A percentile compares a stretch with the other conserved stretches of the same genome.
Conservation (phyloP, 1,140 invertebrate species). For the Drosophila willistoni region DNA sequence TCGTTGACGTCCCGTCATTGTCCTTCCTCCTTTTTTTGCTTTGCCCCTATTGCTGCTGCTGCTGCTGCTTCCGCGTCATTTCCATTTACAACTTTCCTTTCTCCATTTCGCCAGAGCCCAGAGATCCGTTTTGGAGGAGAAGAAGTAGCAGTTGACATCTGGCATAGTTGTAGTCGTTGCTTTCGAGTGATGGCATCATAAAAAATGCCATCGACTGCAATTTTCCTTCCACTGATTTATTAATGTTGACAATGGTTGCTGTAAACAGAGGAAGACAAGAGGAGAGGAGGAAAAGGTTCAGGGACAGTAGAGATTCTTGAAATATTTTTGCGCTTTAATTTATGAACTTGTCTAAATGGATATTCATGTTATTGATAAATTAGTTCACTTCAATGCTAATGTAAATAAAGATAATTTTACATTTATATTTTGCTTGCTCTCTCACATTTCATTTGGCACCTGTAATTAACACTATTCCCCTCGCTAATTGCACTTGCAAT, state of each 20-base stretch:
- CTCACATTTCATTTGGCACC: slow-evolving; percentile 24
- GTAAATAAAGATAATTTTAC: neutral
- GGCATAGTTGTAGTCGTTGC: slow-evolving; percentile 23
- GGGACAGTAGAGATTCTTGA: neutral
- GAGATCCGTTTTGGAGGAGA: slow-evolving; percentile 7
- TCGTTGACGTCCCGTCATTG: slow-evolving; percentile 52
- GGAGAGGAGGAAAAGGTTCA: too few relatives aligned
- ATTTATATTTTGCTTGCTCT: neutral
- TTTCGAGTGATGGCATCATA: slow-evolving; percentile 48
- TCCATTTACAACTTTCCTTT: slow-evolving; percentile 45
- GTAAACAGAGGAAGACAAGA: neutral
- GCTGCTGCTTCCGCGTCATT: slow-evolving; percentile 51
- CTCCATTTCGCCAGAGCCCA: slow-evolving; percentile 4
- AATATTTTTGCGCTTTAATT: neutral
- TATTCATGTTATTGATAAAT: slow-evolving; percentile 25
- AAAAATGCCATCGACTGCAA: slow-evolving; percentile 49
- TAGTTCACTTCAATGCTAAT: slow-evolving; percentile 11
- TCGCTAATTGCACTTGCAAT: slow-evolving; percentile 21
- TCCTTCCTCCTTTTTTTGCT: slow-evolving; percentile 18
- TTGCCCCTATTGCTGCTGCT: neutral
- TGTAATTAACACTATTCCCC: slow-evolving; percentile 30
- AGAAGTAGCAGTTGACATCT: slow-evolving; percentile 40
- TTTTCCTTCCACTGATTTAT: slow-evolving; percentile 52
- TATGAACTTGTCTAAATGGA: slow-evolving; percentile 11
- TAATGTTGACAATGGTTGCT: slow-evolving; percentile 45